Conservation (phyloP, 2,797 vertebrate genomes). For the Eospalax fontanierii region DNA sequence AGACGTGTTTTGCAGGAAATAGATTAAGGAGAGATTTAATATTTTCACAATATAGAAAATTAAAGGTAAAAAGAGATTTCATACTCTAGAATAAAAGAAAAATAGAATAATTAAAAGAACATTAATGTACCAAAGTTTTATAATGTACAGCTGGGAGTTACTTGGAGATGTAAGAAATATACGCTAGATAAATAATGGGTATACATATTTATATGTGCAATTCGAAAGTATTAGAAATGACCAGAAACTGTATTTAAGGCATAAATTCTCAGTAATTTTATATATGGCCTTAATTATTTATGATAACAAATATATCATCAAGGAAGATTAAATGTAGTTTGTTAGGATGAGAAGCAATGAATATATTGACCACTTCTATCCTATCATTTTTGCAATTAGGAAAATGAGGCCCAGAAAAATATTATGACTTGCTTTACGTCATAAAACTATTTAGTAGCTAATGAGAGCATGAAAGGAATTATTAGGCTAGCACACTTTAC, state of each 20-base stretch:
- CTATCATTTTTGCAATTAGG: not conserved
- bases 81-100: not conserved
- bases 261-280: not conserved
- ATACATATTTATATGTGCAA: not conserved
- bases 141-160: not conserved
- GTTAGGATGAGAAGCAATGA: not conserved
- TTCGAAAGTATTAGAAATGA: not conserved
- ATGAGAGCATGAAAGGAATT: not conserved
- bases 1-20: not conserved
- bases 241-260: not conserved
- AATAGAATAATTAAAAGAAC: not conserved
- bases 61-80: not conserved
- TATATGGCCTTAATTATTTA: constrained; percentile 8
- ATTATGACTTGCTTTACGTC: not conserved
- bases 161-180: not conserved
- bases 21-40: not conserved
- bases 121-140: constrained; percentile 18
- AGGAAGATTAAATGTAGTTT: constrained; percentile 2
- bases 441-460: not conserved
- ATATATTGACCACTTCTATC: not conserved
- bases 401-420: not conserved
- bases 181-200: not conserved
- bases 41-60: not conserved
- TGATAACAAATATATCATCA: not conserved
- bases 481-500: not conserved